phyloP scores from a whole-genome alignment of 1,140 invertebrate species.

The Aphis gossypii region DNA sequence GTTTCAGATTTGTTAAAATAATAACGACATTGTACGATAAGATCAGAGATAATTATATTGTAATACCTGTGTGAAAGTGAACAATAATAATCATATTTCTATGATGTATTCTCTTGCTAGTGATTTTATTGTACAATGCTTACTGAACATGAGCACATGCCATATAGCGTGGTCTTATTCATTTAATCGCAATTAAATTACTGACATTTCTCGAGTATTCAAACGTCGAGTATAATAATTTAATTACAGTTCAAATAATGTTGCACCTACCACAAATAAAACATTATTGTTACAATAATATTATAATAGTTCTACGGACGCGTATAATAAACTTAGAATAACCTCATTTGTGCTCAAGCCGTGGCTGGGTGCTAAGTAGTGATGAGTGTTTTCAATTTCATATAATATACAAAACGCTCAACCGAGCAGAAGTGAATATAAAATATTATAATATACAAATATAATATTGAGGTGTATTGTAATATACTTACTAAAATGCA shows the following conservation, averaged over 20 bases:
- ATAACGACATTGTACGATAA: too few species aligned
- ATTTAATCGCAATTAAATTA: not conserved
- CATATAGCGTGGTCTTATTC: not conserved
- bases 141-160: too few species aligned
- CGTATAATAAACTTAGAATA: too few species aligned
- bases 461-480: not conserved
- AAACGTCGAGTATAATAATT: not conserved
- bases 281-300: not conserved
- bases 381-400: not conserved
- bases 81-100: too few species aligned
- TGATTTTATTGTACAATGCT: too few species aligned
- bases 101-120: too few species aligned
- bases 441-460: not conserved
- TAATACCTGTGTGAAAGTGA: too few species aligned
- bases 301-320: not conserved
- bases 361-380: not conserved
- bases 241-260: not conserved
- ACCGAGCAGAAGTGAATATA: not conserved
- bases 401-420: not conserved
- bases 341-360: not conserved
- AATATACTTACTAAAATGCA: not conserved
- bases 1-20: too few species aligned
- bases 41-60: too few species aligned
- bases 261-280: not conserved
- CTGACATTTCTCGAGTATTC: not conserved